phyloP scores from a whole-genome alignment of 2,113 vertebrate species.

The Aspiorhynchus laticeps region DNA sequence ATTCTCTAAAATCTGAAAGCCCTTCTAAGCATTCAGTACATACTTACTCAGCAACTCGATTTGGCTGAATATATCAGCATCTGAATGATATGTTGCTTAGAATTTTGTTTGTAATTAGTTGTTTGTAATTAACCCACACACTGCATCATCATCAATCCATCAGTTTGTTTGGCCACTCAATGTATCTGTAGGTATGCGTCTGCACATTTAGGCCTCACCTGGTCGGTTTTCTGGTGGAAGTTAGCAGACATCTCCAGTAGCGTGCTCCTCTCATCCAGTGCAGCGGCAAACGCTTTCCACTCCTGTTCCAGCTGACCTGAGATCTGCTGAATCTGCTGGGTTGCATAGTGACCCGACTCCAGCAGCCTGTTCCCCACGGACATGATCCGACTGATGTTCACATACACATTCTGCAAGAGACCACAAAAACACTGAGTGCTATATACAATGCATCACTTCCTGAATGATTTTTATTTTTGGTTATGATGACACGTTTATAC shows the following conservation, averaged over 20 bases:
- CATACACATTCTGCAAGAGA: constrained; percentile 88
- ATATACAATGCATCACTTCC: background rate
- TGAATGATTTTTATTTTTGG: background rate
- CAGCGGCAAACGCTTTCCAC: constrained; percentile 97
- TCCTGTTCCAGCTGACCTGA: constrained; percentile 94
- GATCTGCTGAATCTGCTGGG: constrained; percentile 97
- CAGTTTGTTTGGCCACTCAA: background rate
- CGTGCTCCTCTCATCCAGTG: constrained; percentile 93
- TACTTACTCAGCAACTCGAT: background rate
- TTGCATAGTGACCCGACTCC: constrained; percentile 95
- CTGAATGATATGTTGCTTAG: background rate
- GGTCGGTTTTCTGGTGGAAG: constrained; percentile 97
- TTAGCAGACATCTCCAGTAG: constrained; percentile 94
- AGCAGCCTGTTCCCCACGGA: constrained; percentile 93
- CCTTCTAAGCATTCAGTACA: background rate
- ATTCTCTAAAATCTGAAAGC: background rate
- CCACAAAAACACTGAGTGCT: constrained; percentile 21
- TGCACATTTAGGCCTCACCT: constrained; percentile 74
- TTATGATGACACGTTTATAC: background rate
- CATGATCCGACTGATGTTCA: constrained; percentile 99
- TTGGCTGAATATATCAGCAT: background rate
- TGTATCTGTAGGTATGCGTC: background rate
- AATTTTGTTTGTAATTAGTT: background rate
- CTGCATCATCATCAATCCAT: background rate
- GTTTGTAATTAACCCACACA: background rate